These are phyloP conservation scores for Spermophilus dauricus DNA, from an alignment of 2,113 vertebrate species.

Conservation along the genomic window DNA sequence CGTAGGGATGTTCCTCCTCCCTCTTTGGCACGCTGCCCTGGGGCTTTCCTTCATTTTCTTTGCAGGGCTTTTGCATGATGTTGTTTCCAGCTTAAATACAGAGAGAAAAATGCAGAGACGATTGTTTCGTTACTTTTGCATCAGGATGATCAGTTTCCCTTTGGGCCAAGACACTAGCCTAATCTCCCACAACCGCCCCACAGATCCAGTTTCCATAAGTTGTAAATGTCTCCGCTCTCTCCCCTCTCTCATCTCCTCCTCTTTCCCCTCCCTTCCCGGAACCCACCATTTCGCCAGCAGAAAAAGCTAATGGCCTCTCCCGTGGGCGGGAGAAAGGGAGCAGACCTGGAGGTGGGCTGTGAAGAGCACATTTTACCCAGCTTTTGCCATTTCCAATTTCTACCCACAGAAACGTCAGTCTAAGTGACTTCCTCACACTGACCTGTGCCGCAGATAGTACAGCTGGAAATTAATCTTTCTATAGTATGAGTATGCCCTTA, in stretches of 20 bases:
- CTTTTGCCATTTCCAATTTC: not conserved
- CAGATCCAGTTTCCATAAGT: not conserved
- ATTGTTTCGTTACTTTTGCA: constrained; percentile 36
- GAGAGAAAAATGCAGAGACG: constrained; percentile 53
- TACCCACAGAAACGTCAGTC: not conserved
- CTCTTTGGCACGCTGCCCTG: constrained; percentile 48
- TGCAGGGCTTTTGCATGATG: constrained; percentile 71
- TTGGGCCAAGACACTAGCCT: not conserved
- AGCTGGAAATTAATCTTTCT: constrained; percentile 20
- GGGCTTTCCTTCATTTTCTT: constrained; percentile 70
- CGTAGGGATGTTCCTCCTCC: constrained; percentile 21
- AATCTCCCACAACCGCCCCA: not conserved
- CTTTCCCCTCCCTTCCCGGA: not conserved
- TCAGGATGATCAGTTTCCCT: constrained; percentile 37
- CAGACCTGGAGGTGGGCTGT: not conserved
- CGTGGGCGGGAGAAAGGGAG: not conserved
- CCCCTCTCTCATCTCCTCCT: not conserved
- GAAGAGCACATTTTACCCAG: not conserved
- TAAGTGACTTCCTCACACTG: constrained; percentile 16
- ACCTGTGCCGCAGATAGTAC: not conserved
- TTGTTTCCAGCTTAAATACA: constrained; percentile 31
- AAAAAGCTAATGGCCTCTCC: not conserved
- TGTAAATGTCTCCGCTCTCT: not conserved
- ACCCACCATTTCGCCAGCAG: not conserved
- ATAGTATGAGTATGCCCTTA: not conserved